A percentile compares a stretch with the other conserved stretches of the same genome.
These are phyloP conservation scores for Talpa occidentalis DNA, from an alignment of 2,113 vertebrate species.

Conservation along the genomic window DNA sequence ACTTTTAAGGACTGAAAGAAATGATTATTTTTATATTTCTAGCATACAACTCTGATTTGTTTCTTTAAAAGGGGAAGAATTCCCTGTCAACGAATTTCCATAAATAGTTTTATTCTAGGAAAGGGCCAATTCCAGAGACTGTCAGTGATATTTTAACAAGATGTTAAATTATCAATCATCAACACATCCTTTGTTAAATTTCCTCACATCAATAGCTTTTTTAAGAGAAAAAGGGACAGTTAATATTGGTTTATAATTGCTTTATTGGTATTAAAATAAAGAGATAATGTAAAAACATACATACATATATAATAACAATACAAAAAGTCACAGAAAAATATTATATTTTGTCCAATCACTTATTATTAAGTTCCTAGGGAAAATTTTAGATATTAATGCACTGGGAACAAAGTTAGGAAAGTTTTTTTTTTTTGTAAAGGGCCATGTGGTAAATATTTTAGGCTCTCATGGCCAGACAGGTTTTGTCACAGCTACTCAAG, in stretches of 20 bases:
- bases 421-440: background rate
- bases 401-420: background rate
- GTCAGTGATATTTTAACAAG: slow-evolving; percentile 36
- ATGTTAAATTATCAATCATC: background rate
- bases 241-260: slow-evolving; percentile 1
- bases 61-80: slow-evolving; percentile 12
- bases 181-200: background rate
- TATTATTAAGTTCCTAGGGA: slow-evolving; percentile 1
- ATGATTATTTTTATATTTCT: slow-evolving; percentile 9
- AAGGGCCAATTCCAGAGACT: background rate
- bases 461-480: background rate
- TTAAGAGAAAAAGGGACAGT: background rate
- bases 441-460: background rate
- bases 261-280: slow-evolving; percentile 41
- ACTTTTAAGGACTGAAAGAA: slow-evolving; percentile 35
- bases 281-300: background rate
- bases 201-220: background rate
- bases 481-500: background rate
- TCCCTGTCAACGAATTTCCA: background rate
- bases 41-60: background rate
- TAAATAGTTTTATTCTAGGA: slow-evolving; percentile 4
- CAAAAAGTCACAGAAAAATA: background rate
- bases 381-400: background rate
- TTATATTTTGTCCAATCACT: slow-evolving; percentile 12
- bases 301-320: background rate